Base-by-base conservation (phyloP, 1,140 invertebrate genomes). In the Drosophila mayri region DNA sequence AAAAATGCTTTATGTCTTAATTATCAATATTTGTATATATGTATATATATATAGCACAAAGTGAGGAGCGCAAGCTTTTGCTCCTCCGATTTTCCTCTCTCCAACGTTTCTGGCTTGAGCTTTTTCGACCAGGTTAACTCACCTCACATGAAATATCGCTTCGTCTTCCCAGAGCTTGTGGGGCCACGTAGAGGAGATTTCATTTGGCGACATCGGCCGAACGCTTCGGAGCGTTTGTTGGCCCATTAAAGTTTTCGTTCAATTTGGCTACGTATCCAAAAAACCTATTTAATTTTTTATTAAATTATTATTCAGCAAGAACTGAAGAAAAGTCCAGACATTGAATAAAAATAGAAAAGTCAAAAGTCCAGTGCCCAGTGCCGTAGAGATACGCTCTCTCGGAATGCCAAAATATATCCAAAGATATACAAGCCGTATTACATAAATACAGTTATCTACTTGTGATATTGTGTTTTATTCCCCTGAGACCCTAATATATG, bases 361-460 rank as follows among this genome's bases (percentile, higher is more conserved):
- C 52, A 22, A 40, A 72, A 75, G 44, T 57, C 47, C 49, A 82
- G 80, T 82, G 79, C 68, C 59, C 80, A 74, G 80, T 82, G 74
- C 35, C 65, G 43, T 52, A 72, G 52, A 72, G 43, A 72, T 37
- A 47, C 37, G 35, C 22, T 58, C 43, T 72, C 50, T 41, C 16
- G 3, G 22, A 12, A 49, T 22, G 10, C 20, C 10, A 50, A 57
- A 32, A 20, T 40, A 40, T 30, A 65, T 25, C 20, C n/a, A 58
- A 37, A 35, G n/a, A n/a, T 49, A 58, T 58, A 43, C n/a, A 22
- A 62, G 47, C 43, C 38, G 38, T 37, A 18, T 41, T 65, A 32
- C 40, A 44, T 59, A 44, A 65, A 60, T 65, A 47, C 32, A 40
- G 60, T 20, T 54, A 11, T 25, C 50, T 38, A 7, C 28, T 30